phyloP scores from a whole-genome alignment of 2,797 vertebrate species.

The Lerista edwardsae region DNA sequence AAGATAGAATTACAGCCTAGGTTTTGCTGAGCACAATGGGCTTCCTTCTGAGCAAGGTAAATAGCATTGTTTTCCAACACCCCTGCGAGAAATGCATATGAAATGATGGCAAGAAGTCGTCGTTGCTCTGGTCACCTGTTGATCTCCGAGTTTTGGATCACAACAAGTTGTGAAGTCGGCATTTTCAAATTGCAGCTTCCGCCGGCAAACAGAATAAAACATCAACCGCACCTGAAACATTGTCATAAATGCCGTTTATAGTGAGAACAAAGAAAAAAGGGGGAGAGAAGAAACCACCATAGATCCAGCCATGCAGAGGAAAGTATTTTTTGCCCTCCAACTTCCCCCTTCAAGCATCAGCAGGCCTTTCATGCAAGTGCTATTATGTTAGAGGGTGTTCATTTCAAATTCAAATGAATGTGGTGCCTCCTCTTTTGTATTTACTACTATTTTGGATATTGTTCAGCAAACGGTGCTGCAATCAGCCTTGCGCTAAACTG shows the following conservation, averaged over 20 bases:
- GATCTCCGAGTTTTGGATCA: background rate
- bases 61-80: no score
- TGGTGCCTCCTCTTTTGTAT: slow-evolving; percentile 24
- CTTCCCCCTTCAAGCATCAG: slow-evolving; percentile 3
- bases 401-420: slow-evolving; percentile 36
- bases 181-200: background rate
- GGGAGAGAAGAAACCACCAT: background rate
- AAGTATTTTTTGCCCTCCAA: background rate
- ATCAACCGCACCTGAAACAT: background rate
- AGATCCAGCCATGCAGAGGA: background rate
- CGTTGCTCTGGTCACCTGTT: background rate
- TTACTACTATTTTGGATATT: slow-evolving; percentile 44
- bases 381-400: slow-evolving; percentile 24
- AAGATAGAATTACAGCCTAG: no score
- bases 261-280: background rate
- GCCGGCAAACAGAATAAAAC: background rate
- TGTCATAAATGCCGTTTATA: background rate
- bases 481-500: slow-evolving; percentile 51
- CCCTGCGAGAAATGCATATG: no score
- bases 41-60: no score
- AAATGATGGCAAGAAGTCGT: background rate
- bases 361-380: slow-evolving; percentile 15
- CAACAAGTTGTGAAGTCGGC: background rate
- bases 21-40: no score
- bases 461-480: slow-evolving; percentile 8